Percentiles rank a stretch among this genome's conserved stretches.
phyloP scores from a whole-genome alignment of 2,113 vertebrate species.

The Pangasianodon gigas region DNA sequence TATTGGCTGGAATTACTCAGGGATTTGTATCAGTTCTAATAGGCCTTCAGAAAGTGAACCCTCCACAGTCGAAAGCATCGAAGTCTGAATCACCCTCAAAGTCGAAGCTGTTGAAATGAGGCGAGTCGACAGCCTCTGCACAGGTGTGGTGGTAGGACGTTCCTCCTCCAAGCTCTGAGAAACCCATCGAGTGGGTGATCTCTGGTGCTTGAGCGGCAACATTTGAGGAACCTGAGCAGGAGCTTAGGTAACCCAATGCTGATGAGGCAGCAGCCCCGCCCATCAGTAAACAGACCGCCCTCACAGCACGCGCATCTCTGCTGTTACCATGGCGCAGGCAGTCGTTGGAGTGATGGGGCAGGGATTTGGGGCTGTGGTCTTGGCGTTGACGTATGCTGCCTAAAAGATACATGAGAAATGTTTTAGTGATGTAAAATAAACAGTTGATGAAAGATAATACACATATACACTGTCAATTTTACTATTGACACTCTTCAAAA shows the following conservation, averaged over 20 bases:
- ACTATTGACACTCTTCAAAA: background rate
- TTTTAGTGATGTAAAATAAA: background rate
- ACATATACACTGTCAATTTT: background rate
- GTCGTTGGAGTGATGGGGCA: constrained; percentile 66
- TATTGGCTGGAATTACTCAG: background rate
- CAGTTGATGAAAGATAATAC: background rate
- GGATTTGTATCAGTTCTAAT: background rate
- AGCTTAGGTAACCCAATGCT: constrained; percentile 76
- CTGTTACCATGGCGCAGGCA: constrained; percentile 82
- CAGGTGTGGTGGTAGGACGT: constrained; percentile 71
- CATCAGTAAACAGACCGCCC: constrained; percentile 80
- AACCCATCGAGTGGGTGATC: constrained; percentile 61
- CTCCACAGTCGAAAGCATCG: constrained; percentile 79
- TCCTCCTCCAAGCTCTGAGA: constrained; percentile 69
- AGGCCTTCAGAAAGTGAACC: constrained; percentile 74
- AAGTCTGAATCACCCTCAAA: constrained; percentile 81
- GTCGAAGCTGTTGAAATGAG: constrained; percentile 78
- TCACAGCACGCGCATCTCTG: constrained; percentile 74
- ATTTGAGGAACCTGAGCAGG: constrained; percentile 66
- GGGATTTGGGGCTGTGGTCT: constrained; percentile 54
- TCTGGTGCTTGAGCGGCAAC: constrained; percentile 60
- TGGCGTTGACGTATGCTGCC: constrained; percentile 47
- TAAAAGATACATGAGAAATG: constrained; percentile 28
- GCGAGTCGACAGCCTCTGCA: constrained; percentile 69
- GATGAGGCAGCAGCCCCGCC: constrained; percentile 79